These are phyloP conservation scores for Chrysopa pallens DNA, from an alignment of 1,140 invertebrate species.

Conservation along the genomic window DNA sequence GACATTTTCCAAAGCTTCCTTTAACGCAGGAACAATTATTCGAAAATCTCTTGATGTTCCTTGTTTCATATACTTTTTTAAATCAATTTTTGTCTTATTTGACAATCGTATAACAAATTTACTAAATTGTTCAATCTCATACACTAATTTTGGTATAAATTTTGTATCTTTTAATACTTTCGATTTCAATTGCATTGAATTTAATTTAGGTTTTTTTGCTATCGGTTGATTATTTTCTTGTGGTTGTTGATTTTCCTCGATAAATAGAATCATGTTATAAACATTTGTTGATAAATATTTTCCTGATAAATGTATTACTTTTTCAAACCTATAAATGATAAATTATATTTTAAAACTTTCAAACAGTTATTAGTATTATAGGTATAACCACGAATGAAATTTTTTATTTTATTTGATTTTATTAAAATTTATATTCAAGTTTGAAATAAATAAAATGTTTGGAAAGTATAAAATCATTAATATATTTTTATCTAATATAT, in stretches of 20 bases:
- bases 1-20: slow-evolving; percentile 24
- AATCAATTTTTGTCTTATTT: slow-evolving; percentile 32
- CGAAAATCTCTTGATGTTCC: slow-evolving; percentile 35
- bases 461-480: not conserved
- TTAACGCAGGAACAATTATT: slow-evolving; percentile 25
- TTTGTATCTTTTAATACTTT: slow-evolving; percentile 37
- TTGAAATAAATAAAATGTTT: not conserved
- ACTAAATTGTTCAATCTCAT: slow-evolving; percentile 37
- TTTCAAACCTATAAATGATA: slow-evolving; percentile 26
- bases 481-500: too few species aligned
- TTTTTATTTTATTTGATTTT: too few species aligned
- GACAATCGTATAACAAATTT: slow-evolving; percentile 32
- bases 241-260: slow-evolving; percentile 26
- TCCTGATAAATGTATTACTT: slow-evolving; percentile 32
- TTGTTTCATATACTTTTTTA: slow-evolving; percentile 31
- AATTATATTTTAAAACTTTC: slow-evolving; percentile 1
- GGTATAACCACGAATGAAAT: too few species aligned
- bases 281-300: slow-evolving; percentile 30
- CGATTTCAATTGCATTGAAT: slow-evolving; percentile 25
- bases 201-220: slow-evolving; percentile 14
- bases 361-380: not conserved
- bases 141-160: slow-evolving; percentile 33
- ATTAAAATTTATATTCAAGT: too few species aligned
- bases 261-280: slow-evolving; percentile 31
- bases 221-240: slow-evolving; percentile 16